Evolutionary conservation across 64 coral and sea anemone genomes (phyloP).

Genomic region (Platygyra sinensis): DNA sequence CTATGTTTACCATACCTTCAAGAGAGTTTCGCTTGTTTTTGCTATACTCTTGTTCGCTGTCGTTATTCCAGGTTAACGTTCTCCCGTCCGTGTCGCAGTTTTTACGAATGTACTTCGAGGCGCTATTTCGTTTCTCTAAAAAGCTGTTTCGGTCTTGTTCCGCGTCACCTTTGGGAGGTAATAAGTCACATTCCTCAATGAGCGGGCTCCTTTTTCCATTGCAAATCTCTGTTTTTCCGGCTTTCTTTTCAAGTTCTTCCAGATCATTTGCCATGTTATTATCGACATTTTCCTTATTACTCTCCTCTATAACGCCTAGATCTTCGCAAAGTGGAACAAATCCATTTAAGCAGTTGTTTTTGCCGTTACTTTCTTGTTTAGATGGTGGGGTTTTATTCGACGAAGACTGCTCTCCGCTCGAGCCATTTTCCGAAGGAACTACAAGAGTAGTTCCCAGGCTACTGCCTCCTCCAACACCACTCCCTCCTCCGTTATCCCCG

Average conservation of each 20-base stretch:
- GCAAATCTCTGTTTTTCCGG: neutral
- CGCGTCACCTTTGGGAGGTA: neutral
- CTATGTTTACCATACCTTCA: conserved; percentile 41
- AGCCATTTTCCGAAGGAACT: conserved; percentile 4
- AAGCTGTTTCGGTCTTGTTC: conserved; percentile 13
- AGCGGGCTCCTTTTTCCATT: conserved; percentile 15
- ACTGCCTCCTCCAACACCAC: conserved; percentile 40
- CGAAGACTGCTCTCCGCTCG: conserved; percentile 20
- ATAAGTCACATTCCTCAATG: conserved; percentile 23
- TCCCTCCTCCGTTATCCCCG: conserved; percentile 77
- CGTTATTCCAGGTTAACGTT: conserved; percentile 32
- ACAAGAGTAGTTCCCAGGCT: neutral
- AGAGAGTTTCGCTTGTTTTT: conserved; percentile 52
- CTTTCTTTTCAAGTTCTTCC: neutral
- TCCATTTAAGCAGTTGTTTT: conserved; percentile 52
- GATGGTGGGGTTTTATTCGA: conserved; percentile 28
- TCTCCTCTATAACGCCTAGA: conserved; percentile 58
- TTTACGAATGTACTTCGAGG: conserved; percentile 78
- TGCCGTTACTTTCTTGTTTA: conserved; percentile 47
- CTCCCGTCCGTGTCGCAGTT: conserved; percentile 30
- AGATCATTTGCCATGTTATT: conserved; percentile 15
- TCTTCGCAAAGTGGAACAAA: conserved; percentile 51
- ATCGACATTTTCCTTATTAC: conserved; percentile 83
- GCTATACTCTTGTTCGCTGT: neutral
- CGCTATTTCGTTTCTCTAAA: conserved; percentile 50